These are phyloP conservation scores for Empidonax traillii DNA, from an alignment of 2,113 vertebrate species.

Conservation along the genomic window DNA sequence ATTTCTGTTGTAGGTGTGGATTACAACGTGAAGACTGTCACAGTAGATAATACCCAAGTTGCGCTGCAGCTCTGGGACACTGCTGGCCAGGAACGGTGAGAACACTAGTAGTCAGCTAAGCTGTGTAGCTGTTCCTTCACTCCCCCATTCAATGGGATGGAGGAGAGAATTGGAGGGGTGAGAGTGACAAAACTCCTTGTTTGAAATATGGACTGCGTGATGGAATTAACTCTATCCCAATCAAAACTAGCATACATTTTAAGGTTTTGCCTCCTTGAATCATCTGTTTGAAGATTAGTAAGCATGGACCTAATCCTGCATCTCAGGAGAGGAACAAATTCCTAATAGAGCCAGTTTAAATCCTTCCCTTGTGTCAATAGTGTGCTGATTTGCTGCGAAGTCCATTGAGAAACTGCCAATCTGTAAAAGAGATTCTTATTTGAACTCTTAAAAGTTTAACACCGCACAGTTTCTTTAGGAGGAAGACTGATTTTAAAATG, in stretches of 20 bases:
- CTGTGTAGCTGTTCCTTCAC: background rate
- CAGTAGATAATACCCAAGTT: conserved; percentile 79
- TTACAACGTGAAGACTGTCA: conserved; percentile 87
- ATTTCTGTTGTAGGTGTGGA: conserved; percentile 82
- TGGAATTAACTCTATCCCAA: background rate
- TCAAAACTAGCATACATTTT: rapidly evolving
- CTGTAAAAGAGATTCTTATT: background rate
- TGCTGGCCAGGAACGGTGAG: conserved; percentile 90
- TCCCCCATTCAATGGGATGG: background rate
- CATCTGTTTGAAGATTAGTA: background rate
- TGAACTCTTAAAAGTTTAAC: background rate
- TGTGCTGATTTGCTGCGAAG: background rate
- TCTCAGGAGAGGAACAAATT: background rate
- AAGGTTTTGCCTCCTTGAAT: background rate
- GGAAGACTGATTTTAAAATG: background rate
- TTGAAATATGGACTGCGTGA: background rate
- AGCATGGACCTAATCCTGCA: background rate
- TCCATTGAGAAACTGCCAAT: background rate
- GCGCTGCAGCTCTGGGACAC: conserved; percentile 94
- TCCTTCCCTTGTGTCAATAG: background rate
- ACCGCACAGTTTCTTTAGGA: background rate
- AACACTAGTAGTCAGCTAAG: background rate
- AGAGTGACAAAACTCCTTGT: background rate
- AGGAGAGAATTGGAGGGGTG: background rate
- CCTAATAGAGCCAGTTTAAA: background rate